Conservation (phyloP, 2,797 vertebrate genomes). For the Macroramphosus scolopax region DNA sequence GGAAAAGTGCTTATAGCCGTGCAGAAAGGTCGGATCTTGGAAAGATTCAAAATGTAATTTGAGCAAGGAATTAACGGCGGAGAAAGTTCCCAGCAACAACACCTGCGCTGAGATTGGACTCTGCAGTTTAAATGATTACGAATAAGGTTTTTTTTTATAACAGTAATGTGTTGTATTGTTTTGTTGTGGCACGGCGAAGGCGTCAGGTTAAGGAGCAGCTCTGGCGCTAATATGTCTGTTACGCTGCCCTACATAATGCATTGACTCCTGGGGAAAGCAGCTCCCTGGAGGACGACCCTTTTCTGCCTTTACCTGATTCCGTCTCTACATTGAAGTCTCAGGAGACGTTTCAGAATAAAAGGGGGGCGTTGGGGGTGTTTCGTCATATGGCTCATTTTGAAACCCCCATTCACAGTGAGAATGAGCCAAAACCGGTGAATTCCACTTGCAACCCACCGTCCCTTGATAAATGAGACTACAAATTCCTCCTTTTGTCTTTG, state of each 20-base stretch:
- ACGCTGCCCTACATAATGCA: conserved; percentile 73
- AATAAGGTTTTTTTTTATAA: too few species aligned
- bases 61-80: conserved; percentile 36
- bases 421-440: conserved; percentile 7
- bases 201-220: conserved; percentile 40
- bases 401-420: conserved; percentile 19
- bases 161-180: too few species aligned
- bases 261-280: conserved; percentile 52
- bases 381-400: conserved; percentile 36
- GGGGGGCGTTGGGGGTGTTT: conserved; percentile 15
- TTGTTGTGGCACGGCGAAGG: conserved; percentile 9
- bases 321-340: conserved; percentile 45
- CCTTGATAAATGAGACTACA: background rate
- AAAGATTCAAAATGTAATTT: conserved; percentile 48
- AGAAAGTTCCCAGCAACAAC: conserved; percentile 17
- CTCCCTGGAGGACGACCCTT: conserved; percentile 47
- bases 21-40: conserved; percentile 45
- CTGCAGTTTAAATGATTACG: too few species aligned
- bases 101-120: too few species aligned
- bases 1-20: conserved; percentile 70
- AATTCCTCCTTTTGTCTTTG: conserved; percentile 7
- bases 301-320: conserved; percentile 59
- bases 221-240: conserved; percentile 34
- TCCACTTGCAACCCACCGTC: too few species aligned
- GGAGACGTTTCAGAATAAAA: conserved; percentile 42